Conservation (phyloP, 2,888 invertebrate species). For the Baronia brevicornis region DNA sequence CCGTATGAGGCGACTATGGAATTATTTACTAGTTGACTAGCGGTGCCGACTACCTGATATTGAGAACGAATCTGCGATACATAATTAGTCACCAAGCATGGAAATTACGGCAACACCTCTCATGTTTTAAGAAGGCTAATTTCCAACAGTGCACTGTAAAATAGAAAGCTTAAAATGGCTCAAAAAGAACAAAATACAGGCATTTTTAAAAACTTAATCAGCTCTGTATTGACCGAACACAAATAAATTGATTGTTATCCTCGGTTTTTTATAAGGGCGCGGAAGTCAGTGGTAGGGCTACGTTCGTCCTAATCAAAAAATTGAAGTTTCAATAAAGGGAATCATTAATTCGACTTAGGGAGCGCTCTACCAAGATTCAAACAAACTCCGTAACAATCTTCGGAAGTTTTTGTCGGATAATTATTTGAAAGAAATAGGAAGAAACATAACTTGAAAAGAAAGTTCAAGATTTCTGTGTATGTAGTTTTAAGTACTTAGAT, state of each 20-base stretch:
- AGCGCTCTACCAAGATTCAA: slow-evolving; percentile 48
- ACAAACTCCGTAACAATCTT: slow-evolving; percentile 62
- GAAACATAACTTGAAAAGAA: too few relatives aligned
- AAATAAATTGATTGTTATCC: slow-evolving; percentile 69
- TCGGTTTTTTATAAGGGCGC: slow-evolving; percentile 52
- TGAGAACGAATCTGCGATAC: too few relatives aligned
- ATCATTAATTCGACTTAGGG: slow-evolving; percentile 80
- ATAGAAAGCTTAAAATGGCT: slow-evolving; percentile 1
- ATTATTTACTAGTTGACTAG: too few relatives aligned
- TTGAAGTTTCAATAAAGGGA: slow-evolving; percentile 83
- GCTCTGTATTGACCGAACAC: slow-evolving; percentile 64
- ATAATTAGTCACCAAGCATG: too few relatives aligned
- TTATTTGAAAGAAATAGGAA: slow-evolving; percentile 51
- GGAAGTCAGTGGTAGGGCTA: slow-evolving; percentile 38
- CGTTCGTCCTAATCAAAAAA: slow-evolving; percentile 78
- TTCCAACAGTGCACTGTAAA: too few relatives aligned
- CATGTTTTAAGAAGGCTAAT: too few relatives aligned
- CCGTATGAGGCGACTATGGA: too few relatives aligned
- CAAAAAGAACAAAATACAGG: slow-evolving; percentile 19
- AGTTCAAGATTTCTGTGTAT: too few relatives aligned
- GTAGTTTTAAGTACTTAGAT: too few relatives aligned
- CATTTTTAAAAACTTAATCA: slow-evolving; percentile 48
- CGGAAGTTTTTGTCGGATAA: slow-evolving; percentile 68
- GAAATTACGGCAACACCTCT: too few relatives aligned
- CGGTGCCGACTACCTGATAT: too few relatives aligned